Evolutionary conservation across 2,888 invertebrate species (phyloP), one percentile per base, ranked within the genome.

Genomic region (Pimpla rufipes): DNA sequence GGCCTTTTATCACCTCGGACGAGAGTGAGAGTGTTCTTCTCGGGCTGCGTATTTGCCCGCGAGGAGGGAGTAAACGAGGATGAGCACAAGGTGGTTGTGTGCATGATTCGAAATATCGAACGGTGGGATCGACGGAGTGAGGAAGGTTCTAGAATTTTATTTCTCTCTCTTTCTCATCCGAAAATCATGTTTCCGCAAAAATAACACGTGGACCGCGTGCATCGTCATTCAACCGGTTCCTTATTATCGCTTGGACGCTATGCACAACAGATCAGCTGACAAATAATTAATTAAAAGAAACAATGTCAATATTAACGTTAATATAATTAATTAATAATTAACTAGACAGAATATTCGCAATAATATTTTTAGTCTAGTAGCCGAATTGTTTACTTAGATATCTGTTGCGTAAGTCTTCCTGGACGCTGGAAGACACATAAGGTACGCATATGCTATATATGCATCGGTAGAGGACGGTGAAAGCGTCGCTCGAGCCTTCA

Each of bases 1-100:
- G 83, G 83, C 86, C 89, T 91, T 91, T 90, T 91, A 91, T 91
- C 87, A 90, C 88, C 88, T 90, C 85, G 84, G 77, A 83, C 57
- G 47, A 74, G 86, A 85, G 84, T 84, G 85, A 87, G 87, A 85
- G 83, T 81, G 71, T 84, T 79, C 77, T 75, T 74, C 50, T 79
- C 45, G 64, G 74, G 67, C 37, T 29, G 75, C 73, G 64, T 77
- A 78, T 79, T 80, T 66, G 47, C 50, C n/a, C 66, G 55, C 57
- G 81, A 75, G 76, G 79, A 79, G 76, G 79, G 70, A 73, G 64
- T 47, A 45, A 64, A 52, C 82, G 82, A 80, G 75, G 84, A 83
- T 71, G 84, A 71, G 76, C n/a, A 75, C 73, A 55, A 71, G 23
- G 75, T 62, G 68, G 66, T 67, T 68, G 75, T 50, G 75, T 47